Base-by-base conservation (phyloP, 1,140 invertebrate genomes). In the Drosophila fuyamai region DNA sequence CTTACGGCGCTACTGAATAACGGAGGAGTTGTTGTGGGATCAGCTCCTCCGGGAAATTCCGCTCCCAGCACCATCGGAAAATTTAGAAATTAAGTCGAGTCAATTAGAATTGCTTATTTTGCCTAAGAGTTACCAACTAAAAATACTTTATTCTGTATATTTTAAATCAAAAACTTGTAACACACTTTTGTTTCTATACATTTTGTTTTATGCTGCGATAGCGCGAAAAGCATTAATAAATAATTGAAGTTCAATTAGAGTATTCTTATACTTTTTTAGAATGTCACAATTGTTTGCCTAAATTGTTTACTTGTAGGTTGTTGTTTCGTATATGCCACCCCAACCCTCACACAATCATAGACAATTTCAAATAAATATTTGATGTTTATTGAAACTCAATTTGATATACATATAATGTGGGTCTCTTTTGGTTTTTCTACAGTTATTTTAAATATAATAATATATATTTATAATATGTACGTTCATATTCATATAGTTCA, bases 311-410 rank as follows among this genome's bases (percentile, higher is more conserved):
- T 23, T 23, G 23, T 23, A 23, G 23, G 23, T 23, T 23, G 23
- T 23, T 23, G 2, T 4, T 23, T 23, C 18, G 8, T 8, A 32
- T 32, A 7, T 32, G 6, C 29, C 6, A 32, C 29, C 29, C 2
- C 0, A 32, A 32, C 29, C 29, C 29, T 7, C 29, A 6, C 29
- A 32, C 6, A 51, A 29, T n/a, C 40, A 32, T 32, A 8, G 9
- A 29, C 8, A 35, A 32, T 35, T 70, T 57, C 68, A 88, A 89
- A 78, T 88, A 80, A 89, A 89, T 89, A 85, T 88, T 79, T 85
- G 75, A 74, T 80, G 66, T 88, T 88, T 88, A 88, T 88, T 88
- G 84, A 88, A 88, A 89, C 85, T 89, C 84, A 89, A 84, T 78
- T 86, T 78, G 84, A 88, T 84, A 88, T 89, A 89, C 73, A 89